phyloP scores from a whole-genome alignment of 1,140 invertebrate species.

The Drosophila kanapiae region DNA sequence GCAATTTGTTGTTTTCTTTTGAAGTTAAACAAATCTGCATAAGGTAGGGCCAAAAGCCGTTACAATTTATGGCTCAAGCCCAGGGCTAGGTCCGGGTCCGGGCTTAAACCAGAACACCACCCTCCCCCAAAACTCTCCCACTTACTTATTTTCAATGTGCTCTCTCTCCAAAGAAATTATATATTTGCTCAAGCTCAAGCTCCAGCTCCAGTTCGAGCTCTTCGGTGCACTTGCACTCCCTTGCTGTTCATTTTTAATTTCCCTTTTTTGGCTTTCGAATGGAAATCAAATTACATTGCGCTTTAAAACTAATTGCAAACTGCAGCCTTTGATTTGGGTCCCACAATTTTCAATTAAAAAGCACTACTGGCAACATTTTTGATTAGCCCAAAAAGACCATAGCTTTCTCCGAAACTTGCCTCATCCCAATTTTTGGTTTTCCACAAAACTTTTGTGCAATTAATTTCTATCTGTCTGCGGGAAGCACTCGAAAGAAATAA shows the following conservation, averaged over 20 bases:
- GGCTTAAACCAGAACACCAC: slow-evolving; percentile 1
- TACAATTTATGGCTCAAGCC: slow-evolving; percentile 71
- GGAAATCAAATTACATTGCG: slow-evolving; percentile 58
- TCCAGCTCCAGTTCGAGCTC: not conserved
- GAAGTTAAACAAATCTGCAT: slow-evolving; percentile 81
- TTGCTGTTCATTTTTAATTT: slow-evolving; percentile 53
- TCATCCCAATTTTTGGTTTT: slow-evolving; percentile 31
- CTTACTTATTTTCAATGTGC: slow-evolving; percentile 63
- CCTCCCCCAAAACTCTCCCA: slow-evolving; percentile 23
- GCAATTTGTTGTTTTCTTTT: slow-evolving; percentile 76
- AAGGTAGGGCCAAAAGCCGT: slow-evolving; percentile 71
- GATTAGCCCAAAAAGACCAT: slow-evolving; percentile 23
- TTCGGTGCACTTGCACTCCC: slow-evolving; percentile 34
- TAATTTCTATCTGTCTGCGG: slow-evolving; percentile 15
- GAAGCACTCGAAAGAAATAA: slow-evolving; percentile 23
- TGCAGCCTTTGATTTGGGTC: slow-evolving; percentile 28
- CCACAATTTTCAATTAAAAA: slow-evolving; percentile 67
- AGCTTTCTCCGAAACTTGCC: slow-evolving; percentile 24
- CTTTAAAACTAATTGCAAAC: slow-evolving; percentile 59
- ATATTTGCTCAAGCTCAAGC: slow-evolving; percentile 40
- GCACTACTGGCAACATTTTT: slow-evolving; percentile 40
- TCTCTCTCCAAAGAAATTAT: slow-evolving; percentile 59
- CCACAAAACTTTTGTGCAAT: slow-evolving; percentile 52
- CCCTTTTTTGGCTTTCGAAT: slow-evolving; percentile 38
- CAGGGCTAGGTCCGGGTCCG: slow-evolving; percentile 16